Evolutionary conservation across 1,140 invertebrate species (phyloP).

Genomic region (Aphelenchoides fujianensis): DNA sequence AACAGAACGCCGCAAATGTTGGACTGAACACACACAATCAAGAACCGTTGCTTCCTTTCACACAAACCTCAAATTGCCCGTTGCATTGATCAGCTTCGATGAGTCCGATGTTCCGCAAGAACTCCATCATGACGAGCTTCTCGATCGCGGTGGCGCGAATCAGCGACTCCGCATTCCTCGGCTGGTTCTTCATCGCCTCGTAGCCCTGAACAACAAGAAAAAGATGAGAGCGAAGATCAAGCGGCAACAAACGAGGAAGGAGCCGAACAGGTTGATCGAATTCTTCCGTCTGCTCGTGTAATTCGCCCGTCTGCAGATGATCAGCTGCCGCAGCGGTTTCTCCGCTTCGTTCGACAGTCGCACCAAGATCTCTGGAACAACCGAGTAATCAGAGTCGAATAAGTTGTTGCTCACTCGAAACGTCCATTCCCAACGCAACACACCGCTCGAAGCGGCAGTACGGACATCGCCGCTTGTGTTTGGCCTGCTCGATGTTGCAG

Average conservation of each 20-base stretch:
- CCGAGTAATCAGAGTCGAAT: neutral
- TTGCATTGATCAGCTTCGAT: neutral
- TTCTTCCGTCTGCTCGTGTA: neutral
- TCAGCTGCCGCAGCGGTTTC: neutral
- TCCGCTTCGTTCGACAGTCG: neutral
- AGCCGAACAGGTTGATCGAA: constrained; percentile 1
- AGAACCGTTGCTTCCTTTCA: no score
- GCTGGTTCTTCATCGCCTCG: constrained; percentile 12
- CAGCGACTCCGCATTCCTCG: constrained; percentile 1
- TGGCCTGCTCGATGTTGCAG: constrained; percentile 2
- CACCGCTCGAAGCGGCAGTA: constrained; percentile 1
- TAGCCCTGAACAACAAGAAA: no score
- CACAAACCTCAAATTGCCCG: neutral
- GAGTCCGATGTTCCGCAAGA: neutral
- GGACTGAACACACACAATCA: no score
- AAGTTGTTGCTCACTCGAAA: neutral
- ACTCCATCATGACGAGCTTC: neutral
- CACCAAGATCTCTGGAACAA: neutral
- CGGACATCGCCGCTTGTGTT: constrained; percentile 11
- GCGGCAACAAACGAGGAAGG: no score
- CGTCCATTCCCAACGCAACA: neutral
- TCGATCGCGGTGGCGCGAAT: constrained; percentile 7
- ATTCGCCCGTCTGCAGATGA: neutral
- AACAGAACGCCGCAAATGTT: neutral
- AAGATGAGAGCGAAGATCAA: no score